Conservation (phyloP, 2,113 vertebrate species). For the Pterocles orientalis region DNA sequence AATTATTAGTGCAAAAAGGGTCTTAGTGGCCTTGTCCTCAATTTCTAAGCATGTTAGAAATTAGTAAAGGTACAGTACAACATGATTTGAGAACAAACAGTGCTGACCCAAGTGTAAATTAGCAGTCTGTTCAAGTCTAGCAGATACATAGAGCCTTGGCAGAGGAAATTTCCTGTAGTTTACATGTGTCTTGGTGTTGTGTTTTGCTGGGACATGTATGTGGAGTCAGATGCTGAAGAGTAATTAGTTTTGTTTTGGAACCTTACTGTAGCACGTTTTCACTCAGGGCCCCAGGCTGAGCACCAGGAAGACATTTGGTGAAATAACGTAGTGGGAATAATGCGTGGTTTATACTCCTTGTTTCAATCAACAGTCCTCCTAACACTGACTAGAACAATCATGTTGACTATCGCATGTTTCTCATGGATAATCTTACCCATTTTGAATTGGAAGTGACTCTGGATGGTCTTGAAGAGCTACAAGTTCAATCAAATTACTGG, state of each 20-base stretch:
- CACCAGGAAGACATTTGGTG: neutral
- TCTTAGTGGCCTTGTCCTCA: neutral
- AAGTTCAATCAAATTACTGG: neutral
- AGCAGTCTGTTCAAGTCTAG: neutral
- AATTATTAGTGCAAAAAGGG: neutral
- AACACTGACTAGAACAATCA: neutral
- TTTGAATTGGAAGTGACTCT: neutral
- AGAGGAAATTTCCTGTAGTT: neutral
- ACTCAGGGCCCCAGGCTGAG: neutral
- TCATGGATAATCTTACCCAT: neutral
- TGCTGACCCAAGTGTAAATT: neutral
- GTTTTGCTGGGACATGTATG: neutral
- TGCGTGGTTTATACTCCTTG: neutral
- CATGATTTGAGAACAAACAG: neutral
- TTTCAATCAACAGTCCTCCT: neutral
- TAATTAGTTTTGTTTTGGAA: constrained; percentile 15
- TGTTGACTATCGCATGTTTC: neutral
- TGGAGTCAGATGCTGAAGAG: neutral
- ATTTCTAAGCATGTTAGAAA: neutral
- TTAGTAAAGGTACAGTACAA: neutral
- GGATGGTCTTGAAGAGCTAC: neutral
- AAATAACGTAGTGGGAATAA: neutral
- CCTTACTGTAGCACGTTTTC: neutral
- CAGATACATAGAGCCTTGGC: neutral
- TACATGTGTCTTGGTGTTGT: neutral